Evolutionary conservation across 2,888 invertebrate species (phyloP).

Genomic region (Brachylomia viminalis): DNA sequence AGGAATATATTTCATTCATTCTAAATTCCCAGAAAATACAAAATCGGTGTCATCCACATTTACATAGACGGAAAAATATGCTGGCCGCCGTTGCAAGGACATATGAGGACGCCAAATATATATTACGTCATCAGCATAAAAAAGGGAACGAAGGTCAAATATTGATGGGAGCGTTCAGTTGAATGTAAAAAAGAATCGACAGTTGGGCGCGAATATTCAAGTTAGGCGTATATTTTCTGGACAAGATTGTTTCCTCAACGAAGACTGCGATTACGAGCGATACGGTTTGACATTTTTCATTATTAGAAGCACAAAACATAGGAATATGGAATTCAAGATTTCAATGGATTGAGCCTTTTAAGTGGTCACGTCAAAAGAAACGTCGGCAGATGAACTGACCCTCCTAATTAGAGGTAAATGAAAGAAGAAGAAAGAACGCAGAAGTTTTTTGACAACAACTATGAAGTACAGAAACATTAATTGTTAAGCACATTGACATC

Average conservation of each 20-base stretch:
- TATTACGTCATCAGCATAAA: constrained; percentile 55
- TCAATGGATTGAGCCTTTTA: neutral
- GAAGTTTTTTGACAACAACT: neutral
- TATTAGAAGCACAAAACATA: neutral
- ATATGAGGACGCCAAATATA: constrained; percentile 29
- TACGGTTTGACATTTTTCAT: neutral
- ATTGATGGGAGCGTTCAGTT: constrained; percentile 42
- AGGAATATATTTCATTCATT: neutral
- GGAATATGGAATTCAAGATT: neutral
- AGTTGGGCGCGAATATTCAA: constrained; percentile 14
- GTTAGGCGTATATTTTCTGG: neutral
- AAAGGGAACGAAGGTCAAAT: constrained; percentile 53
- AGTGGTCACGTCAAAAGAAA: neutral
- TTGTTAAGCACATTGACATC: neutral
- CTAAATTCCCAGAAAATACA: constrained; percentile 3
- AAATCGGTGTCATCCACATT: constrained; percentile 29
- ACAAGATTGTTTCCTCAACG: neutral
- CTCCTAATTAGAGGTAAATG: neutral
- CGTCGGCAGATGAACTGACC: neutral
- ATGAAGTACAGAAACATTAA: neutral
- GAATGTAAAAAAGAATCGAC: constrained; percentile 7
- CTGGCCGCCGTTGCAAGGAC: constrained; percentile 25
- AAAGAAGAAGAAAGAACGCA: neutral
- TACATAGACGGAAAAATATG: constrained; percentile 31
- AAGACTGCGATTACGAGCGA: neutral